phyloP scores from a whole-genome alignment of 2,797 vertebrate genomes.

The Dryobates pubescens region DNA sequence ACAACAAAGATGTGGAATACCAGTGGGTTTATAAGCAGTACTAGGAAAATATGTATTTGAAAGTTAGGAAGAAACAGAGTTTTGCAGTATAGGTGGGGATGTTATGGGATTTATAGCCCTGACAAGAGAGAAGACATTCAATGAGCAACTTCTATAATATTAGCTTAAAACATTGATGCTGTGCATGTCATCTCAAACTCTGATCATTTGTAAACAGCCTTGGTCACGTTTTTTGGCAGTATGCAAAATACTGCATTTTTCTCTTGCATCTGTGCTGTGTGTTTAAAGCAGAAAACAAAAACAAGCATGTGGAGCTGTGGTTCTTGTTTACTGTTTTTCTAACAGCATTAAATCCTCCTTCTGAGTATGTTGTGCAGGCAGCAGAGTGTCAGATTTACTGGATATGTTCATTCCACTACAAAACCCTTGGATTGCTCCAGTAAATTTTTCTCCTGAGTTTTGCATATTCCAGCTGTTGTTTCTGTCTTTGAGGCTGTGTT shows the following conservation, averaged over 20 bases:
- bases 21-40: background rate
- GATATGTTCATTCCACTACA: background rate
- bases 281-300: background rate
- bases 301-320: accelerated
- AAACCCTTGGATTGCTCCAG: background rate
- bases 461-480: background rate
- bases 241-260: background rate
- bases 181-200: background rate
- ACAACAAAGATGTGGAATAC: background rate
- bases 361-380: background rate
- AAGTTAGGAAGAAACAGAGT: background rate
- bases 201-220: background rate
- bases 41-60: background rate
- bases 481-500: background rate
- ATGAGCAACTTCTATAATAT: background rate
- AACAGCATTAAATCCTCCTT: background rate
- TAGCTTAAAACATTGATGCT: background rate
- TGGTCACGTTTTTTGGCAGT: background rate
- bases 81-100: background rate
- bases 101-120: background rate
- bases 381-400: background rate
- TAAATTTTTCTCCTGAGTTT: background rate
- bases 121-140: background rate
- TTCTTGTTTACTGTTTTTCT: background rate
- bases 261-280: accelerated